Evolutionary conservation across 2,888 invertebrate species (phyloP).

Genomic region (Abscondita cerata): DNA sequence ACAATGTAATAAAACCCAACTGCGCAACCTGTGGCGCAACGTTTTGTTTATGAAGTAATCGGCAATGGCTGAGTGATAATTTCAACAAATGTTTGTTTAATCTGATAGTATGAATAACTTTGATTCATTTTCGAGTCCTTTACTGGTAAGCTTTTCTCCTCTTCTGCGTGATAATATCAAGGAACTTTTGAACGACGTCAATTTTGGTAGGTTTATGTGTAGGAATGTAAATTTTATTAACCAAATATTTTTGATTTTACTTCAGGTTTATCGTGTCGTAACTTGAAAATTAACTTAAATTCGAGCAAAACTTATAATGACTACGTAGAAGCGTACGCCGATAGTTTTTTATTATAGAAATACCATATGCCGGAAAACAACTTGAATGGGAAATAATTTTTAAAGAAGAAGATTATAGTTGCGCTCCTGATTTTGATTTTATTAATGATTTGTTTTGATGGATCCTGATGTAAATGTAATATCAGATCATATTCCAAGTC

Average conservation of each 20-base stretch:
- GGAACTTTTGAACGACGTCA: constrained; percentile 41
- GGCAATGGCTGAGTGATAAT: too few relatives aligned
- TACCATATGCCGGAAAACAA: constrained; percentile 74
- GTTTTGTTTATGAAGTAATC: too few relatives aligned
- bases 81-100: too few relatives aligned
- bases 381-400: constrained; percentile 76
- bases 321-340: constrained; percentile 51
- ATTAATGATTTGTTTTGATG: constrained; percentile 71
- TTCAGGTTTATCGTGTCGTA: constrained; percentile 41
- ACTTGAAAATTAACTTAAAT: constrained; percentile 18
- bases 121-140: constrained; percentile 22
- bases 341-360: constrained; percentile 66
- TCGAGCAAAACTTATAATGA: neutral
- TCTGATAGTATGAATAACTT: constrained; percentile 32
- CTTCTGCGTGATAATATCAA: constrained; percentile 44
- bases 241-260: too few relatives aligned
- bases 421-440: constrained; percentile 79
- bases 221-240: too few relatives aligned
- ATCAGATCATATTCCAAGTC: constrained; percentile 64
- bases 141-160: constrained; percentile 42
- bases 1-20: too few relatives aligned
- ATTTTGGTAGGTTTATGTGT: constrained; percentile 44
- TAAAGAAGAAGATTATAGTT: constrained; percentile 59
- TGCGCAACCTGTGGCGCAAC: too few relatives aligned
- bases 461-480: constrained; percentile 65